phyloP scores from a whole-genome alignment of 1,140 invertebrate genomes.

The Lucilia sericata region DNA sequence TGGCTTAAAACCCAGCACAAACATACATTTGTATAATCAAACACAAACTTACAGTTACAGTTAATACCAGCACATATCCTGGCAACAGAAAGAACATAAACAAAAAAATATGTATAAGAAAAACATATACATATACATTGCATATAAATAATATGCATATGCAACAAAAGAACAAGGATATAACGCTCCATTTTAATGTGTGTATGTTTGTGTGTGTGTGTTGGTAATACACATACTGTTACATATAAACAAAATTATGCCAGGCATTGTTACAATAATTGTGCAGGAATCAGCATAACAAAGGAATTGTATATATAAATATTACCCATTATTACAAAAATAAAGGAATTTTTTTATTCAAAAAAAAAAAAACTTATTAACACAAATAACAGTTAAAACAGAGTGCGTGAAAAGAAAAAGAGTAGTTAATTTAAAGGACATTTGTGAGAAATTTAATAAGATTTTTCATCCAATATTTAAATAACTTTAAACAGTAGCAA shows the following conservation, averaged over 20 bases:
- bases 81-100: neutral
- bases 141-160: neutral
- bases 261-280: neutral
- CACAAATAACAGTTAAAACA: too few species aligned
- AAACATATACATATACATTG: neutral
- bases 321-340: neutral
- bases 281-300: neutral
- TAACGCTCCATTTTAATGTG: conserved; percentile 15
- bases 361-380: too few species aligned
- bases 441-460: too few species aligned
- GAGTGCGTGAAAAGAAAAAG: too few species aligned
- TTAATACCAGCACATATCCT: conserved; percentile 23
- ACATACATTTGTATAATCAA: neutral
- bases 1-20: neutral
- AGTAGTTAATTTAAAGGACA: too few species aligned
- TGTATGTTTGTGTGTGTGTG: neutral
- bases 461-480: too few species aligned
- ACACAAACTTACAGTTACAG: neutral
- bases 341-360: too few species aligned
- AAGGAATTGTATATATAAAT: neutral
- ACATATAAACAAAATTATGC: neutral
- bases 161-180: conserved; percentile 14
- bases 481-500: too few species aligned
- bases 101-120: neutral
- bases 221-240: neutral